Percentiles rank a stretch among this genome's conserved stretches.
Conservation (phyloP, 2,888 invertebrate species). For the Neoitamus cyanurus region DNA sequence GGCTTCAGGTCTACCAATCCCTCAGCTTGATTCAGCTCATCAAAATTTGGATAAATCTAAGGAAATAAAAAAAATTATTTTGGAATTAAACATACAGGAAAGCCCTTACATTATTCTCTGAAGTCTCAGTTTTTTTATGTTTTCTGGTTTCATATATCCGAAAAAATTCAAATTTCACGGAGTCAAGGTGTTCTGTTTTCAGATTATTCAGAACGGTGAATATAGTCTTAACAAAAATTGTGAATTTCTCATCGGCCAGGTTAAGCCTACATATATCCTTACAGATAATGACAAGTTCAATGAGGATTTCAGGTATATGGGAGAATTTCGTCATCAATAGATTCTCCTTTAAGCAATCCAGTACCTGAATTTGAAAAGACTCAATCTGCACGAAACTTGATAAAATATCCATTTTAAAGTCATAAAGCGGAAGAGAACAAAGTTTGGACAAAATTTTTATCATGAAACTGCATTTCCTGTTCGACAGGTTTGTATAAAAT, state of each 20-base stretch:
- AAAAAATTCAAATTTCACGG: neutral
- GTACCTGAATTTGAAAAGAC: constrained; percentile 53
- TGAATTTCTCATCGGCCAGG: constrained; percentile 7
- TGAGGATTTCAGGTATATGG: constrained; percentile 14
- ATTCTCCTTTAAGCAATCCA: constrained; percentile 50
- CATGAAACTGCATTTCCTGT: constrained; percentile 32
- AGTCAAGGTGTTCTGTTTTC: constrained; percentile 9
- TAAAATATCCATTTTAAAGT: constrained; percentile 58
- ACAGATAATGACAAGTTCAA: constrained; percentile 57
- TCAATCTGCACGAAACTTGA: constrained; percentile 55
- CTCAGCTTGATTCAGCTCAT: constrained; percentile 63
- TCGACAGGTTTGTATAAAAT: constrained; percentile 39
- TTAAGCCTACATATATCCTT: constrained; percentile 57
- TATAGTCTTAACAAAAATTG: constrained; percentile 65
- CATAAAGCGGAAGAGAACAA: constrained; percentile 58
- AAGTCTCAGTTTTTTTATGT: neutral
- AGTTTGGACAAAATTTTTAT: constrained; percentile 62
- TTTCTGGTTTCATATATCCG: neutral
- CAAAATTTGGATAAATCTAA: constrained; percentile 68
- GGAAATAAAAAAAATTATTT: neutral
- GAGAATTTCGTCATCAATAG: neutral
- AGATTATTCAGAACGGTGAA: constrained; percentile 50
- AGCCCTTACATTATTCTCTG: neutral
- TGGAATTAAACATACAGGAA: neutral
- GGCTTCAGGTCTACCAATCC: constrained; percentile 66